Evolutionary conservation across 2,113 vertebrate species (phyloP), one percentile per base, ranked within the genome.

Genomic region (Otolemur garnettii): DNA sequence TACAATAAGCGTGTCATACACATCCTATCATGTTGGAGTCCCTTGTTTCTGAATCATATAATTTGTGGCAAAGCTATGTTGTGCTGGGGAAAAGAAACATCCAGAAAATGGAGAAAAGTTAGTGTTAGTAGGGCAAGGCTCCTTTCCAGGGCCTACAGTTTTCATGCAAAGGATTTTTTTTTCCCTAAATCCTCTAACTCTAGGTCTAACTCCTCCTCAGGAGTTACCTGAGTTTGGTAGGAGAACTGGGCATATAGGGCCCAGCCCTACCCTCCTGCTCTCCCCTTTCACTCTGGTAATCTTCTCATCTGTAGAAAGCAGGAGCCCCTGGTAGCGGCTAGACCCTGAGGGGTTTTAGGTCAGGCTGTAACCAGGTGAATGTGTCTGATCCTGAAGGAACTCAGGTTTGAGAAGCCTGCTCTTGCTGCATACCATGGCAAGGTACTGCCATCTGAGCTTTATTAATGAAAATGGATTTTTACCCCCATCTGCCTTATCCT

Each of bases 41-140:
- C 50, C 80, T 72, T 60, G 89, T 69, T 82, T 82, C 62, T n/a
- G 66, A 35, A 82, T 91, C 50, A 71, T 60, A 35, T 71, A 91
- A 91, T 71, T 81, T 81, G 35, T 53, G 62, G 68, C 62, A 82
- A 82, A 71, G 62, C 28, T 91, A 59, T 82, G 59, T 50, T 22
- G 13, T 60, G 12, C 77, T 33, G 19, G 50, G 28, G 57, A 59
- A 55, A 82, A 82, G 33, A 82, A 72, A 60, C 21, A 26, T 82
- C 66, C 18, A 15, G 78, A 91, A 71, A 60, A 60, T 82, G n/a
- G 66, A 82, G 78, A 82, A 72, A 72, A 72, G 28, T n/a, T 11
- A 59, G 1, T 45, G 19, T 71, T 45, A 28, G 62, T 10, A 64
- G 38, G 60, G 22, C 24, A 88, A 90, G 60, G 9, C 53, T 28